A percentile compares a stretch with the other conserved stretches of the same genome.
These are phyloP conservation scores for Gadopsis marmoratus DNA, from an alignment of 2,797 vertebrate species.

Conservation along the genomic window DNA sequence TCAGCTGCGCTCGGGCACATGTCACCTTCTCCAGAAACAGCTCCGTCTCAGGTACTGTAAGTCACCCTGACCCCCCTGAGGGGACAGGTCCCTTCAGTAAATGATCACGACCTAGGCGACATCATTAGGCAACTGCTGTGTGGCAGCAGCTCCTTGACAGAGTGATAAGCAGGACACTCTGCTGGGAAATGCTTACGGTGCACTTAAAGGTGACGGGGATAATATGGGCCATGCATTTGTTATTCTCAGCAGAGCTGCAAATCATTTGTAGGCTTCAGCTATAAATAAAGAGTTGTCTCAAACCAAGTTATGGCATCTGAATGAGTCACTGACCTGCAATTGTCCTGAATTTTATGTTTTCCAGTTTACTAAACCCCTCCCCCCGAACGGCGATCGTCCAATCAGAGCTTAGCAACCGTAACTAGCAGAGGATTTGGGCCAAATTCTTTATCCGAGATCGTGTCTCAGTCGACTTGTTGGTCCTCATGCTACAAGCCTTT, in stretches of 20 bases:
- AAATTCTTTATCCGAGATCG: too few species aligned
- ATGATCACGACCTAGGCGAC: constrained; percentile 60
- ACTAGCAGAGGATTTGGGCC: too few species aligned
- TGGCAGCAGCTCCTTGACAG: constrained; percentile 46
- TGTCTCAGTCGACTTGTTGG: too few species aligned
- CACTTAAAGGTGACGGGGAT: constrained; percentile 66
- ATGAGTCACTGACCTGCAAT: constrained; percentile 11
- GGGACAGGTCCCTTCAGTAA: constrained; percentile 69
- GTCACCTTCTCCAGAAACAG: constrained; percentile 50
- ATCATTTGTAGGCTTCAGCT: constrained; percentile 52
- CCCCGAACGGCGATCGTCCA: background rate
- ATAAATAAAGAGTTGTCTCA: constrained; percentile 59
- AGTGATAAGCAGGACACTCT: constrained; percentile 63
- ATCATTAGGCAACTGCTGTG: constrained; percentile 75
- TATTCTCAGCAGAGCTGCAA: constrained; percentile 59
- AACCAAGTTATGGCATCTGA: constrained; percentile 9
- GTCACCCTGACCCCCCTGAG: constrained; percentile 62
- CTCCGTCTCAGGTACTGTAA: constrained; percentile 50
- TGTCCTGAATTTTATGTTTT: constrained; percentile 16
- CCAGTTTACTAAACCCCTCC: background rate
- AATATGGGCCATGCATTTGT: constrained; percentile 62
- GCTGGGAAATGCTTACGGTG: constrained; percentile 65
- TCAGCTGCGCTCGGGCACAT: constrained; percentile 12
- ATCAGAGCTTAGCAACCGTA: background rate
- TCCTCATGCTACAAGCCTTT: too few species aligned